phyloP scores from a whole-genome alignment of 2,888 invertebrate genomes.

The Andricus quercusramuli region DNA sequence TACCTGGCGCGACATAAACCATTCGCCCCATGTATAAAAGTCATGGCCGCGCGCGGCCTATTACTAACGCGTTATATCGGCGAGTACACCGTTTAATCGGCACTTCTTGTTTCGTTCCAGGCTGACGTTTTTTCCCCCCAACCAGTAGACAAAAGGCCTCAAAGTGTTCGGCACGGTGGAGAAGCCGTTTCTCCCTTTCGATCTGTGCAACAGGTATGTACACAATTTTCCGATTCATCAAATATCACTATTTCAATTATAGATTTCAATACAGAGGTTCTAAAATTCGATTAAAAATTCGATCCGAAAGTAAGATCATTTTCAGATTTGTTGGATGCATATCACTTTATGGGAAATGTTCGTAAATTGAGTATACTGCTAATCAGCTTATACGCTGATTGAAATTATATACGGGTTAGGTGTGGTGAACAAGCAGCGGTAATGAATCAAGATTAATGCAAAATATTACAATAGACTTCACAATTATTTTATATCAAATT shows the following conservation, averaged over 20 bases:
- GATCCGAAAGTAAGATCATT: too few species aligned
- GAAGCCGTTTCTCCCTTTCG: slow-evolving; percentile 83
- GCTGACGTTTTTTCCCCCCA: slow-evolving; percentile 79
- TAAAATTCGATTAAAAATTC: too few species aligned
- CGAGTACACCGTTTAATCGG: slow-evolving; percentile 53
- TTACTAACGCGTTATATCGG: slow-evolving; percentile 51
- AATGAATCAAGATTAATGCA: too few species aligned
- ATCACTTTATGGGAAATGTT: too few species aligned
- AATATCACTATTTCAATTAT: not conserved
- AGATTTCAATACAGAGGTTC: not conserved
- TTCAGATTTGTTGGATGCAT: too few species aligned
- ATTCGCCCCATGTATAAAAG: slow-evolving; percentile 65
- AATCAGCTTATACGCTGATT: too few species aligned
- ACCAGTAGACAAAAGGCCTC: slow-evolving; percentile 82
- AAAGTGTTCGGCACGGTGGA: slow-evolving; percentile 85
- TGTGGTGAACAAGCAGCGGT: too few species aligned
- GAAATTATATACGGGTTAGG: too few species aligned
- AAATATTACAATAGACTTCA: too few species aligned
- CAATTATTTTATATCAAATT: too few species aligned
- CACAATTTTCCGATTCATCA: slow-evolving; percentile 29
- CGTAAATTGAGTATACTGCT: too few species aligned
- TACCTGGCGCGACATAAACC: slow-evolving; percentile 72
- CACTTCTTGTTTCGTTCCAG: slow-evolving; percentile 77
- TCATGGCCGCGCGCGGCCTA: slow-evolving; percentile 52
- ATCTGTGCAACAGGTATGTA: slow-evolving; percentile 80